Conservation (phyloP, 2,113 vertebrate genomes). For the Cyanoliseus patagonus region DNA sequence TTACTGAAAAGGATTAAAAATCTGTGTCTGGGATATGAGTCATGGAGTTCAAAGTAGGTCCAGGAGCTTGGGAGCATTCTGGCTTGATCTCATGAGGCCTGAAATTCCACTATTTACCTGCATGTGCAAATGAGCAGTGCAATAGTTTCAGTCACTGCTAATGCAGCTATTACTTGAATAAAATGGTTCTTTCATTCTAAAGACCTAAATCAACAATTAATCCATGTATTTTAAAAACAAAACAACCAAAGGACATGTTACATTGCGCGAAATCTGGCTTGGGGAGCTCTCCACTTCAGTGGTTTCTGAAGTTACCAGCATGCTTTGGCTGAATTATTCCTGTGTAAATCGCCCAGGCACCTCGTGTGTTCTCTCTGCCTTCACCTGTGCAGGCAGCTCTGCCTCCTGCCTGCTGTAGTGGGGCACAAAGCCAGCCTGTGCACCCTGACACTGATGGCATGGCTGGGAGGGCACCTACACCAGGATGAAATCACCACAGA, state of each 20-base stretch:
- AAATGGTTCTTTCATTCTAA: conserved; percentile 56
- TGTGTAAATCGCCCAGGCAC: neutral
- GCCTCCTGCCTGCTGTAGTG: neutral
- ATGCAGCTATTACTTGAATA: conserved; percentile 17
- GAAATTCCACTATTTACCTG: conserved; percentile 21
- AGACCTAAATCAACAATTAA: conserved; percentile 25
- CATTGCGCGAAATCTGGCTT: neutral
- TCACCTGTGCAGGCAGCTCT: neutral
- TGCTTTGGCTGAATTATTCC: neutral
- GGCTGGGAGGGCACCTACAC: neutral
- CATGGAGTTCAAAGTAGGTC: neutral
- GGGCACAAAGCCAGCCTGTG: neutral
- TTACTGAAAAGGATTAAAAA: conserved; percentile 3
- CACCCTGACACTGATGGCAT: accelerated
- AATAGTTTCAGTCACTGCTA: neutral
- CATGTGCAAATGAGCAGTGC: neutral
- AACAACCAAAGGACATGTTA: neutral
- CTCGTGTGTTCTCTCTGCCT: neutral
- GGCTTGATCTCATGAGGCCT: neutral
- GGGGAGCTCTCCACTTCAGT: neutral
- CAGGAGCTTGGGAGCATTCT: conserved; percentile 10
- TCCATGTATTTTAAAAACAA: conserved; percentile 29
- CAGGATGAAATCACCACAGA: neutral
- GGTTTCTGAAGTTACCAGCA: neutral
- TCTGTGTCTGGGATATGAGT: neutral